Evolutionary conservation across 2,797 vertebrate genomes (phyloP).

Genomic region (Champsocephalus esox): DNA sequence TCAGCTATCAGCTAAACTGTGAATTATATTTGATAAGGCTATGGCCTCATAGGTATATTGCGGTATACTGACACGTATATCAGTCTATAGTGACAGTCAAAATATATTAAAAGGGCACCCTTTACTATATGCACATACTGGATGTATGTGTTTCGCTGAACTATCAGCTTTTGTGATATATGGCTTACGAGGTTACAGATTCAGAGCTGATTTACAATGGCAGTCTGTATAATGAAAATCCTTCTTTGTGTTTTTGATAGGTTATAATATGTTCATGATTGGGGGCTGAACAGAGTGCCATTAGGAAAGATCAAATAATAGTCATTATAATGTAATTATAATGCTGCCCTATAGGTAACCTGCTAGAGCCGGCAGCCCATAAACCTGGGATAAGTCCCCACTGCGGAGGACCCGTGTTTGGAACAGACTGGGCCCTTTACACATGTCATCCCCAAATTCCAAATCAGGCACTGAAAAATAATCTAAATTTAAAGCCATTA

Average conservation of each 20-base stretch:
- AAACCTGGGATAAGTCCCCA: too few species aligned
- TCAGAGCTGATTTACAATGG: conserved; percentile 48
- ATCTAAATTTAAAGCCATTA: too few species aligned
- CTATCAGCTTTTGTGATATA: conserved; percentile 42
- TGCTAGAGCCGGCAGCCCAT: too few species aligned
- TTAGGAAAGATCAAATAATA: conserved; percentile 28
- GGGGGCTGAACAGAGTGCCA: conserved; percentile 19
- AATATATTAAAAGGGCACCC: conserved; percentile 47
- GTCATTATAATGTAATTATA: too few species aligned
- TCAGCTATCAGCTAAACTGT: conserved; percentile 57
- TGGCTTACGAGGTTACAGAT: conserved; percentile 15
- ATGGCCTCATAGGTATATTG: conserved; percentile 58
- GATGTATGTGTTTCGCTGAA: conserved; percentile 14
- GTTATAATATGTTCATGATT: conserved; percentile 21
- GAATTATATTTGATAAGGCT: conserved; percentile 63
- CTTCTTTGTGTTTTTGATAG: conserved; percentile 38
- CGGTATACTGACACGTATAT: conserved; percentile 42
- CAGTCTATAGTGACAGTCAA: conserved; percentile 49
- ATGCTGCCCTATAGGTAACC: too few species aligned
- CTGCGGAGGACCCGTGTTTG: too few species aligned
- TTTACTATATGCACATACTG: conserved; percentile 26
- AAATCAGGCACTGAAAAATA: too few species aligned
- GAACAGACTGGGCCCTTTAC: too few species aligned
- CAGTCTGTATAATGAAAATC: conserved; percentile 28
- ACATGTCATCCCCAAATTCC: too few species aligned